Percentiles rank a stretch among this genome's conserved stretches.
Evolutionary conservation across 2,797 vertebrate genomes (phyloP).

Genomic region (Protosalanx chinensis): DNA sequence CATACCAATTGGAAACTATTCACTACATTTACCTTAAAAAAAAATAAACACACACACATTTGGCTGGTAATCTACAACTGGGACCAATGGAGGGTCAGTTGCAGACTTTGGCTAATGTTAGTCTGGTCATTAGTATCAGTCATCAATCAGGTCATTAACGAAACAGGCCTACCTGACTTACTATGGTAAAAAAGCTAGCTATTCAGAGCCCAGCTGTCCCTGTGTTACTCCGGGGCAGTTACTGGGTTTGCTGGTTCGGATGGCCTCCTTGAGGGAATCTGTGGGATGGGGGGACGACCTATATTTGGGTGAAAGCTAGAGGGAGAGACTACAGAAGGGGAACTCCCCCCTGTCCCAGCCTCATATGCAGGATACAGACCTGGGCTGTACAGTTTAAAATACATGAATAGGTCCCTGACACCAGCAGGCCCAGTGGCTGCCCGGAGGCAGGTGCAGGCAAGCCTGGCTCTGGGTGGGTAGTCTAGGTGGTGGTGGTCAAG

Average conservation of each 20-base stretch:
- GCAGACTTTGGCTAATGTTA: slow-evolving; percentile 68
- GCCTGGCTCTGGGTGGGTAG: slow-evolving; percentile 68
- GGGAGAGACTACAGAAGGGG: background rate
- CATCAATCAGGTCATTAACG: slow-evolving; percentile 63
- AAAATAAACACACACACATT: no score
- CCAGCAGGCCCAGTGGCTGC: slow-evolving; percentile 43
- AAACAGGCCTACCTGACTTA: slow-evolving; percentile 71
- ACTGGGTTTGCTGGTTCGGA: slow-evolving; percentile 37
- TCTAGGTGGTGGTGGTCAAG: slow-evolving; percentile 76
- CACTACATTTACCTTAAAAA: background rate
- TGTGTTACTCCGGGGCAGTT: slow-evolving; percentile 18
- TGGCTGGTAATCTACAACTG: background rate
- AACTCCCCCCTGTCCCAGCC: background rate
- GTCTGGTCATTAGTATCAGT: slow-evolving; percentile 69
- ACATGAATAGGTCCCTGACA: slow-evolving; percentile 15
- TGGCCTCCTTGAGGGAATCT: background rate
- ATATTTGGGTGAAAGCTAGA: background rate
- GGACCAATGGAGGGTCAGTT: slow-evolving; percentile 42
- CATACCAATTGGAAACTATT: background rate
- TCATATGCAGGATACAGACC: background rate
- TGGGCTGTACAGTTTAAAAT: background rate
- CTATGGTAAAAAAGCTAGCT: slow-evolving; percentile 57
- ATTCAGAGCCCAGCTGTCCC: slow-evolving; percentile 74
- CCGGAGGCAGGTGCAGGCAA: slow-evolving; percentile 37
- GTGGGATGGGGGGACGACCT: background rate